phyloP scores from a whole-genome alignment of 30 jellyfish, hydroid and myxozoan species.

The Cassiopea xamachana region DNA sequence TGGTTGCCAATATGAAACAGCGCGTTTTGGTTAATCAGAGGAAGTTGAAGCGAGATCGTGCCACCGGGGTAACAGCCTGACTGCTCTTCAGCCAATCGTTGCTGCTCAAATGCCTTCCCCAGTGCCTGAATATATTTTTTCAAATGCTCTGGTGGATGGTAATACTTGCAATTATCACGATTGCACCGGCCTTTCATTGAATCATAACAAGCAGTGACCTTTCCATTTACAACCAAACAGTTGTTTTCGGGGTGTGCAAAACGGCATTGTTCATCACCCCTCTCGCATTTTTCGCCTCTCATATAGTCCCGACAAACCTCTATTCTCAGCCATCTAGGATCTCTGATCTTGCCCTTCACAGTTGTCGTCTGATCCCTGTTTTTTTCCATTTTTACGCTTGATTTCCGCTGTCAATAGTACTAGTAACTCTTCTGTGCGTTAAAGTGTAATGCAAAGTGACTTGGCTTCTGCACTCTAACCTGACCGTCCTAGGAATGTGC shows the following conservation, averaged over 20 bases:
- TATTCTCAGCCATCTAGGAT: slow-evolving; percentile 72
- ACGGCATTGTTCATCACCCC: slow-evolving; percentile 65
- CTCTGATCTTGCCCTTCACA: slow-evolving; percentile 60
- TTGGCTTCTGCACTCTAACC: slow-evolving; percentile 55
- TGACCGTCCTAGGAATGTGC: neutral
- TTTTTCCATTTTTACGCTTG: slow-evolving; percentile 8
- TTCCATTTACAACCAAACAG: slow-evolving; percentile 54
- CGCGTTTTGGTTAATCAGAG: slow-evolving; percentile 13
- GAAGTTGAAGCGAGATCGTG: slow-evolving; percentile 21
- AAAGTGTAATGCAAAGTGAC: neutral
- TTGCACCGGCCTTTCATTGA: slow-evolving; percentile 68
- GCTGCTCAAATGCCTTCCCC: slow-evolving; percentile 76
- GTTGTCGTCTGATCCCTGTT: slow-evolving; percentile 21
- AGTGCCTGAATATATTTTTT: slow-evolving; percentile 59
- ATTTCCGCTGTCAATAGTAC: neutral
- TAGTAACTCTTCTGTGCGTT: neutral
- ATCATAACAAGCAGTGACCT: slow-evolving; percentile 69
- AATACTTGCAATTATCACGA: slow-evolving; percentile 63
- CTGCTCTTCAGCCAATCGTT: slow-evolving; percentile 66
- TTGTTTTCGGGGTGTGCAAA: slow-evolving; percentile 66
- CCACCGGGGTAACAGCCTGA: slow-evolving; percentile 23
- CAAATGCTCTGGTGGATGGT: slow-evolving; percentile 72
- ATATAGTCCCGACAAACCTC: slow-evolving; percentile 71
- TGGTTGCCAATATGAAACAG: slow-evolving; percentile 18
- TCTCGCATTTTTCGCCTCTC: slow-evolving; percentile 60